Evolutionary conservation across 1,140 invertebrate genomes (phyloP).

Genomic region (Camponotus vicinus): DNA sequence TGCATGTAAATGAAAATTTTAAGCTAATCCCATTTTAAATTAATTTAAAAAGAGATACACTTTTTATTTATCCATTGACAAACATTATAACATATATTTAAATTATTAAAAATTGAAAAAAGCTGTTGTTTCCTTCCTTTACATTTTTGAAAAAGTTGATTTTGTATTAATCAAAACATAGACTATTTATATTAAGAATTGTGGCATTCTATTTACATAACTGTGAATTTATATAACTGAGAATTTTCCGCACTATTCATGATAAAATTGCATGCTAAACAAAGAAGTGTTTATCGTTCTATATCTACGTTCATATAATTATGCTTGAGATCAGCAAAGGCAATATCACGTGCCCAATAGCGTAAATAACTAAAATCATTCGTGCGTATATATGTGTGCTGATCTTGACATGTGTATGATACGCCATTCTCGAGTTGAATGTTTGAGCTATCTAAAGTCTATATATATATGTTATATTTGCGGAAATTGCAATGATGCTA

Average conservation of each 20-base stretch:
- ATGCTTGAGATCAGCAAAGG: not conserved
- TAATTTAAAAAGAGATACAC: not conserved
- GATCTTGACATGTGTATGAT: slow-evolving; percentile 6
- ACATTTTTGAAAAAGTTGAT: not conserved
- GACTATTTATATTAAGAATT: not conserved
- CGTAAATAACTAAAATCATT: slow-evolving; percentile 6
- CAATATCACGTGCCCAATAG: slow-evolving; percentile 31
- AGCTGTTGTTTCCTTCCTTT: no score
- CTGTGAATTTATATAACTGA: not conserved
- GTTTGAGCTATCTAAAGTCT: not conserved
- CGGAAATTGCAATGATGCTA: slow-evolving; percentile 47
- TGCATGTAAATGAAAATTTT: not conserved
- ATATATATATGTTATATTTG: slow-evolving; percentile 31
- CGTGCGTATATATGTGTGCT: not conserved
- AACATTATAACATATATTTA: not conserved
- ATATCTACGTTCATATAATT: slow-evolving; percentile 26
- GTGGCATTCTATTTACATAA: not conserved
- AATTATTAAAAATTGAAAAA: not conserved
- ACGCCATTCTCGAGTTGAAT: slow-evolving; percentile 30
- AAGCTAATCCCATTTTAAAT: not conserved
- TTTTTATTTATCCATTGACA: not conserved
- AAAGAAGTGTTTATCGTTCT: slow-evolving; percentile 35
- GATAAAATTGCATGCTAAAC: slow-evolving; percentile 7
- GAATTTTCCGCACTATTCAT: not conserved
- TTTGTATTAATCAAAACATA: not conserved